Base-by-base conservation (phyloP, 37 sponge, comb jelly and placozoan genomes). In the Ianthella basta region DNA sequence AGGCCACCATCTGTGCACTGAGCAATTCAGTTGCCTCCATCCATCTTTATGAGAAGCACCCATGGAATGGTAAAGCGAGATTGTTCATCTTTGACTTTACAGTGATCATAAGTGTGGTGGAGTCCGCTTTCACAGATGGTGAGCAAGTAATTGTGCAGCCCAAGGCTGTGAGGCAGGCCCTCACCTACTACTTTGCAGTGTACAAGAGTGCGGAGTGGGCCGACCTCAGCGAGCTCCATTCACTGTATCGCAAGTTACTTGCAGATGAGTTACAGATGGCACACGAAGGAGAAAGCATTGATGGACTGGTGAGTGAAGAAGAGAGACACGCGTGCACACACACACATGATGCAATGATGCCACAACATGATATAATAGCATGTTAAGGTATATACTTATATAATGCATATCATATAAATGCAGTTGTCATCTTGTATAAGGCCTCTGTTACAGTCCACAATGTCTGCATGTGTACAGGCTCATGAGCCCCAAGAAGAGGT, bases 41-140 rank as follows among this genome's bases (percentile, higher is more conserved):
- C 53, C 78, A 75, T 24, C 78, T 75, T 1, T 75, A 75, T 41
- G 78, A 75, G 78, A 53, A 24, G 21, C 53, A 75, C 38, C 78
- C 78, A 19, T 75, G 78, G 78, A 75, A 75, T 75, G 78, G 78
- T 2, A 75, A 41, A 24, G 78, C n/a, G 0, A 36, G 54, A 18
- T 53, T 75, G 25, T 75, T 75, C 78, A 75, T 75, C 38, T 15
- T 75, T 19, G 78, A 75, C 25, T 41, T 25, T 2, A 53, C 54
- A 16, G 54, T 39, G 54, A 75, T 75, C 54, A 40, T 75, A 19
- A 50, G 54, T 23, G 20, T 75, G 5, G 78, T 75, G 18, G 78
- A 44, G 40, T 19, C 53, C 12, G 78, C 38, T 14, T 44, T 8
- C 8, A n/a, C n/a, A n/a, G 50, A 8, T 44, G 8, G 50, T 44